Conservation (phyloP, 2,797 vertebrate genomes). For the Cynopterus sphinx region DNA sequence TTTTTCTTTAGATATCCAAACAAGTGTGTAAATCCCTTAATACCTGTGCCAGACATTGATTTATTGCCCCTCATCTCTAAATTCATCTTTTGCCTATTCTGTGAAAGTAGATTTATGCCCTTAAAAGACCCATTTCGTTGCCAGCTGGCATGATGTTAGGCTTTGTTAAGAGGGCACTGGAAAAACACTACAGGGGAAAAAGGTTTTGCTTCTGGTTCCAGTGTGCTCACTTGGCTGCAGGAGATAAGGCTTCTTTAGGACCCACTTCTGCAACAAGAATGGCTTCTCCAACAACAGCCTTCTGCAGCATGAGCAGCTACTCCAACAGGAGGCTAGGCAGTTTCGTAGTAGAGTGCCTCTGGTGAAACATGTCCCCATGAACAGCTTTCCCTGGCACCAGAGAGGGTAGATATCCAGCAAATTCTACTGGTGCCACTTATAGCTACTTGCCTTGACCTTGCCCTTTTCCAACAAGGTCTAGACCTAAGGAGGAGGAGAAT, state of each 20-base stretch:
- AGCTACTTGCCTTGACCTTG: neutral
- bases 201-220: neutral
- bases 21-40: neutral
- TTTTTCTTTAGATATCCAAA: neutral
- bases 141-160: neutral
- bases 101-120: neutral
- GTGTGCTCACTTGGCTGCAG: neutral
- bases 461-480: neutral
- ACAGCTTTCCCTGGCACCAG: neutral
- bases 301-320: neutral
- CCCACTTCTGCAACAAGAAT: neutral
- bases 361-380: neutral
- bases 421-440: neutral
- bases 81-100: neutral
- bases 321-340: neutral
- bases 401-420: neutral
- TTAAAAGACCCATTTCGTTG: neutral
- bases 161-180: neutral
- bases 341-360: neutral
- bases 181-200: neutral
- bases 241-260: neutral
- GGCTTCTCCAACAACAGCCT: neutral
- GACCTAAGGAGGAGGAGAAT: neutral
- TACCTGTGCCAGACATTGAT: neutral
- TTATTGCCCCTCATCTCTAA: neutral